Percentiles rank a stretch among this genome's conserved stretches.
These are phyloP conservation scores for Hipparchia sbordonii DNA, from an alignment of 2,888 invertebrate species.

Conservation along the genomic window DNA sequence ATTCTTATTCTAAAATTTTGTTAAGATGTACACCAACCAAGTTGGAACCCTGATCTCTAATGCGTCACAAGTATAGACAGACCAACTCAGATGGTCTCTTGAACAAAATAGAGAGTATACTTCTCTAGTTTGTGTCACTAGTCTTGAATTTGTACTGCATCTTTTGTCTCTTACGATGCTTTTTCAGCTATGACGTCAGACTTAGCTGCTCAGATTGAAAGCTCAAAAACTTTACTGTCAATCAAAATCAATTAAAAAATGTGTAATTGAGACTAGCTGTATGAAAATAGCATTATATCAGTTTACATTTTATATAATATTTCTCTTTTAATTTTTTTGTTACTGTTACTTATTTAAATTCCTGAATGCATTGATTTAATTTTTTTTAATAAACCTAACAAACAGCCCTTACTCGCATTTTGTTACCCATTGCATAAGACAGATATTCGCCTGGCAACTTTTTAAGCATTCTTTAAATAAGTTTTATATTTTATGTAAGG, in stretches of 20 bases:
- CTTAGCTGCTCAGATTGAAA: neutral
- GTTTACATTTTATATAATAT: neutral
- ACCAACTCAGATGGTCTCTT: neutral
- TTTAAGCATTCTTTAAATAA: conserved; percentile 61
- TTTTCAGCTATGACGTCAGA: neutral
- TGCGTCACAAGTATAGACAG: neutral
- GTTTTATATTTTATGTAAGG: conserved; percentile 78
- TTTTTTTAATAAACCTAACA: neutral
- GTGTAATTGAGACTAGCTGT: neutral
- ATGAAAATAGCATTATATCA: neutral
- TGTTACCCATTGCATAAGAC: conserved; percentile 49
- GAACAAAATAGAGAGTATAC: neutral
- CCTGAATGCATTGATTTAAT: neutral
- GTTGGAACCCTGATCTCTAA: conserved; percentile 14
- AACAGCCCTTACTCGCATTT: conserved; percentile 36
- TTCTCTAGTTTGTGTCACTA: neutral
- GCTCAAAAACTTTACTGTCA: neutral
- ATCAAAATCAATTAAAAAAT: neutral
- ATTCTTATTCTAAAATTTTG: conserved; percentile 36
- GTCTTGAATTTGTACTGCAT: neutral
- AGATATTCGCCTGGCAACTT: conserved; percentile 58
- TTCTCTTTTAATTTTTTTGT: neutral
- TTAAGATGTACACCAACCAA: conserved; percentile 37
- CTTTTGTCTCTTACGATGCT: neutral
- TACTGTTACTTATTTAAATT: too few relatives aligned